These are phyloP conservation scores for Hololepta plana DNA, from an alignment of 2,888 invertebrate species.

Conservation along the genomic window DNA sequence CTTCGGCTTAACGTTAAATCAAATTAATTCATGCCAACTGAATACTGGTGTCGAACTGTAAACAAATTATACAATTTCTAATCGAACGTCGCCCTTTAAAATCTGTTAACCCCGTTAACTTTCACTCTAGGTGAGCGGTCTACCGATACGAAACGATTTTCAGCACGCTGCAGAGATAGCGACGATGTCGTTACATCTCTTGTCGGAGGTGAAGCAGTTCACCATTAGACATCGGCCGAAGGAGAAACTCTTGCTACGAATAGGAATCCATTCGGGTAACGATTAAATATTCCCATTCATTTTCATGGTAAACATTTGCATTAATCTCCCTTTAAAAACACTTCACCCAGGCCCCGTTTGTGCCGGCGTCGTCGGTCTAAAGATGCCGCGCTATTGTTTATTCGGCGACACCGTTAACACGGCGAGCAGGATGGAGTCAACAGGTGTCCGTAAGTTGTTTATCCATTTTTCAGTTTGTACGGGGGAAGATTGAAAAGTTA, in stretches of 20 bases:
- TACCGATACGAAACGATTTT: slow-evolving; percentile 77
- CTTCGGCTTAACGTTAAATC: too few relatives aligned
- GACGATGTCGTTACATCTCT: slow-evolving; percentile 76
- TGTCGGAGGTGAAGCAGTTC: slow-evolving; percentile 71
- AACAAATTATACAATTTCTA: too few relatives aligned
- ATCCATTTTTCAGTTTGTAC: too few relatives aligned
- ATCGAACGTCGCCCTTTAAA: too few relatives aligned
- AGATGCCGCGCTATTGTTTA: slow-evolving; percentile 85
- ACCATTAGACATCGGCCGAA: slow-evolving; percentile 73
- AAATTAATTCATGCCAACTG: too few relatives aligned
- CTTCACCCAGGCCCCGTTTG: slow-evolving; percentile 58
- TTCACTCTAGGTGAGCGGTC: slow-evolving; percentile 60
- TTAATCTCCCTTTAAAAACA: not conserved
- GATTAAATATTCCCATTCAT: slow-evolving; percentile 1
- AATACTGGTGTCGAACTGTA: too few relatives aligned
- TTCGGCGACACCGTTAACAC: slow-evolving; percentile 91
- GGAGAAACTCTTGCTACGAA: slow-evolving; percentile 67
- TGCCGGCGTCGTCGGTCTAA: slow-evolving; percentile 80
- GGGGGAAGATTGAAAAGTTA: too few relatives aligned
- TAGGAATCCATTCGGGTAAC: slow-evolving; percentile 76
- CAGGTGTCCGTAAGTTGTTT: slow-evolving; percentile 58
- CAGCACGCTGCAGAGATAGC: slow-evolving; percentile 87
- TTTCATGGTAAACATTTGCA: not conserved
- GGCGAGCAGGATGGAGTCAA: slow-evolving; percentile 73
- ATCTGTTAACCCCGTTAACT: too few relatives aligned